A percentile compares a stretch with the other conserved stretches of the same genome.
phyloP scores from a whole-genome alignment of 2,113 vertebrate species.

The Muscicapa adusta region DNA sequence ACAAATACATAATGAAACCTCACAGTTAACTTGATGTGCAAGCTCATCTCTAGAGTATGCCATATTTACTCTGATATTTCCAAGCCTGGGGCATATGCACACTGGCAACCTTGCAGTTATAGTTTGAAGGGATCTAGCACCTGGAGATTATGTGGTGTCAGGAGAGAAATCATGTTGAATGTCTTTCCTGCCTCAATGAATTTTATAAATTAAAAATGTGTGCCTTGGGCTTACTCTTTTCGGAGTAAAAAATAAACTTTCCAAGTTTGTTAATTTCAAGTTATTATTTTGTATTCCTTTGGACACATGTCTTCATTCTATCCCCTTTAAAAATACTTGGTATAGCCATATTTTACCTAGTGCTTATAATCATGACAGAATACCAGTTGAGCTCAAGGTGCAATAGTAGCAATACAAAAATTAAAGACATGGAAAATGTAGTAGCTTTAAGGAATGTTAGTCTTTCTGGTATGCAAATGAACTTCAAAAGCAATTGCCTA shows the following conservation, averaged over 20 bases:
- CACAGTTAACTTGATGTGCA: neutral
- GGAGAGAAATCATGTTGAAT: constrained; percentile 2
- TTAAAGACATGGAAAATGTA: neutral
- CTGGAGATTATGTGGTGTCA: neutral
- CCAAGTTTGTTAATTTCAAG: neutral
- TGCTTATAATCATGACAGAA: neutral
- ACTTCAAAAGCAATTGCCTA: neutral
- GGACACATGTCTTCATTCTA: neutral
- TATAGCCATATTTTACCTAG: neutral
- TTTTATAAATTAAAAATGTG: constrained; percentile 53
- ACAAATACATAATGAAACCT: constrained; percentile 37
- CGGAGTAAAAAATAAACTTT: neutral
- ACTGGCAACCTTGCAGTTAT: neutral
- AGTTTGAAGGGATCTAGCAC: constrained; percentile 20
- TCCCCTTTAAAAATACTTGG: neutral
- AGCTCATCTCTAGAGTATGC: neutral
- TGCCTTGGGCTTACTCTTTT: neutral
- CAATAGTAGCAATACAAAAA: neutral
- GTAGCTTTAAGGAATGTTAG: neutral
- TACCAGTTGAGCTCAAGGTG: neutral
- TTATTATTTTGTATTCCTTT: neutral
- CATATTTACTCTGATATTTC: neutral
- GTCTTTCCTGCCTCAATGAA: neutral
- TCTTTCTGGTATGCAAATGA: neutral
- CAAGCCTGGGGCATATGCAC: neutral